Conservation (phyloP, 2,113 vertebrate genomes). For the Rhadina sibilatrix region DNA sequence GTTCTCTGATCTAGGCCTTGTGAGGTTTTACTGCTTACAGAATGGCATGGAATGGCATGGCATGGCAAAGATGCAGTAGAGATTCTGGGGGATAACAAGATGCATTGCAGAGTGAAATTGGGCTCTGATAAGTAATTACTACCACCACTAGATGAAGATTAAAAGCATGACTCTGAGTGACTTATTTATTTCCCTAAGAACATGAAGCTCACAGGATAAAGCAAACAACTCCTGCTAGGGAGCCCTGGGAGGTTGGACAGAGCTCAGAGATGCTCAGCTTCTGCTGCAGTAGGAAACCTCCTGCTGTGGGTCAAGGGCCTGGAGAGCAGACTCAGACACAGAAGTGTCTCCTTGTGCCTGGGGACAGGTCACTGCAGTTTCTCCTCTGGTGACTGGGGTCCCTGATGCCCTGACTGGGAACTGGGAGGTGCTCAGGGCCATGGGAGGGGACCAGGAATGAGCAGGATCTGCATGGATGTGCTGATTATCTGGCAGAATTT, state of each 20-base stretch:
- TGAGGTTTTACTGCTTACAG: neutral
- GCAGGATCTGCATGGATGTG: neutral
- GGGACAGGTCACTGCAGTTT: neutral
- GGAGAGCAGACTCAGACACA: neutral
- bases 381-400: fast-evolving
- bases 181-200: neutral
- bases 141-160: neutral
- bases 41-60: neutral
- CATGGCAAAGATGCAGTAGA: neutral
- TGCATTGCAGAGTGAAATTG: neutral
- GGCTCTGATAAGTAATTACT: neutral
- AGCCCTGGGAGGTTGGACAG: neutral
- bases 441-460: neutral
- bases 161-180: neutral
- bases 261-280: neutral
- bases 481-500: neutral
- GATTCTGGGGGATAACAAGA: neutral
- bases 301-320: fast-evolving
- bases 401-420: neutral
- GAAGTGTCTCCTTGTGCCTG: neutral
- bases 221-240: neutral
- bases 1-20: neutral
- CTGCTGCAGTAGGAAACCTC: neutral
- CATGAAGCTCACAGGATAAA: neutral
- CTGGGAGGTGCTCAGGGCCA: neutral